These are phyloP conservation scores for Cephus spinipes DNA, from an alignment of 2,888 invertebrate species.

Conservation along the genomic window DNA sequence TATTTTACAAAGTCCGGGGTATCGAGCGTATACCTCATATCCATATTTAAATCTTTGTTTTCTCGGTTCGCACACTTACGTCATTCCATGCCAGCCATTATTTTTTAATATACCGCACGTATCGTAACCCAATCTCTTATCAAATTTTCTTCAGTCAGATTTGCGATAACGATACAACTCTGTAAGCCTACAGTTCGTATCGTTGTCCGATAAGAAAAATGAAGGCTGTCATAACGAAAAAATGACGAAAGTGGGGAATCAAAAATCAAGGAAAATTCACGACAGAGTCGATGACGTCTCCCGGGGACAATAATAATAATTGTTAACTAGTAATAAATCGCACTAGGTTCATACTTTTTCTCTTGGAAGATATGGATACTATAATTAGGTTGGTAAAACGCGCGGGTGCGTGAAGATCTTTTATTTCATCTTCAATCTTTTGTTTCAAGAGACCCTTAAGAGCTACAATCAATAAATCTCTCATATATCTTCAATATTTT, in stretches of 20 bases:
- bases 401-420: constrained; percentile 34
- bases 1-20: constrained; percentile 38
- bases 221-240: not conserved
- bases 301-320: constrained; percentile 31
- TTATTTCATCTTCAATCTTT: not conserved
- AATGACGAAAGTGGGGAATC: not conserved
- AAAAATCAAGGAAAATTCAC: not conserved
- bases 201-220: constrained; percentile 16
- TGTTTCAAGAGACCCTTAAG: constrained; percentile 36
- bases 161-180: not conserved
- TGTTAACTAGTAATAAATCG: constrained; percentile 30
- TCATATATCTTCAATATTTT: constrained; percentile 61
- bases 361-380: constrained; percentile 43
- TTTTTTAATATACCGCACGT: constrained; percentile 20
- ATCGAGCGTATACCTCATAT: constrained; percentile 31
- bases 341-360: constrained; percentile 20
- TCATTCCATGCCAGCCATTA: not conserved
- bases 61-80: not conserved
- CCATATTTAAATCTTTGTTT: not conserved
- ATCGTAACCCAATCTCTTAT: constrained; percentile 8
- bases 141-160: not conserved
- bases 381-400: constrained; percentile 37
- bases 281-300: not conserved
- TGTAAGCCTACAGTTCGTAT: constrained; percentile 21
- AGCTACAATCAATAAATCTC: constrained; percentile 51